Conservation (phyloP, 2,888 invertebrate species). For the Emesis furor region DNA sequence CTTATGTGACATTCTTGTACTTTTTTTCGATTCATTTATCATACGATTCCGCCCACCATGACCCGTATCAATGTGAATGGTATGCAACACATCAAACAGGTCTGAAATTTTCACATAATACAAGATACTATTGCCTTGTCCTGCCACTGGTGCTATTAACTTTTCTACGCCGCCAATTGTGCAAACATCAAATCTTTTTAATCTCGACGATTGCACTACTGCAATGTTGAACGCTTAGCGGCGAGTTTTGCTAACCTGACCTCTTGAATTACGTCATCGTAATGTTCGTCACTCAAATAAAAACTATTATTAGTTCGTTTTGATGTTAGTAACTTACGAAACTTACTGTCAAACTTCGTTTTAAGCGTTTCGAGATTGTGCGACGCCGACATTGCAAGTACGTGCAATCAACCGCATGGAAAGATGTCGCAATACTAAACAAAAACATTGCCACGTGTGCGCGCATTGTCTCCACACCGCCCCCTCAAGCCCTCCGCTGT, state of each 20-base stretch:
- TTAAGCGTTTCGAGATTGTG: too few species aligned
- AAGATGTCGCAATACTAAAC: too few species aligned
- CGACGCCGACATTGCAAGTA: too few species aligned
- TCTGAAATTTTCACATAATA: neutral
- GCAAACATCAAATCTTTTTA: constrained; percentile 9
- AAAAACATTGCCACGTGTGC: too few species aligned
- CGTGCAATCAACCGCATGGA: too few species aligned
- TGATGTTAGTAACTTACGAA: too few species aligned
- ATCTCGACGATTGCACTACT: neutral
- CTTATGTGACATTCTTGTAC: neutral
- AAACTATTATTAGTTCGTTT: too few species aligned
- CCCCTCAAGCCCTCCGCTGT: too few species aligned
- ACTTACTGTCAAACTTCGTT: too few species aligned
- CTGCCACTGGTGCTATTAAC: neutral
- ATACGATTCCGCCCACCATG: neutral
- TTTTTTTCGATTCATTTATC: constrained; percentile 1
- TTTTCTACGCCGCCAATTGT: neutral
- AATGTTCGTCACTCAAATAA: too few species aligned
- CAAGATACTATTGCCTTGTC: neutral
- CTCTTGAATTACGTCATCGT: too few species aligned
- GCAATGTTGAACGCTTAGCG: constrained; percentile 5
- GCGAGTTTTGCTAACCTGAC: neutral
- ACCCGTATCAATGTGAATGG: neutral
- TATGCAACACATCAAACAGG: neutral
- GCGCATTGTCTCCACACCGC: too few species aligned